phyloP scores from a whole-genome alignment of 2,797 vertebrate species.

The Sciurus carolinensis region DNA sequence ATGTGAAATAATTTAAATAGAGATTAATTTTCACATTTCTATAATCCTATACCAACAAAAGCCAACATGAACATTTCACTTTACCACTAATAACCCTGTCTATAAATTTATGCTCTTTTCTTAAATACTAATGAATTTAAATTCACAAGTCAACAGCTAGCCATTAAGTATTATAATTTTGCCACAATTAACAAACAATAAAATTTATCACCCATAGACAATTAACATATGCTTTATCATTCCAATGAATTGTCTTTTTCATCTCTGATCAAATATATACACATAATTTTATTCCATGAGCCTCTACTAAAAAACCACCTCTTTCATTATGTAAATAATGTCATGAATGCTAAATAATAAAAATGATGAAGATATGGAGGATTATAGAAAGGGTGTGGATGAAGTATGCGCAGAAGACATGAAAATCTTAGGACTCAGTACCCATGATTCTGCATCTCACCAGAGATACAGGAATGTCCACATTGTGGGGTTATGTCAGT shows the following conservation, averaged over 20 bases:
- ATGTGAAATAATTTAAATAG: neutral
- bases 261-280: neutral
- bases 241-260: neutral
- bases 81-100: no score
- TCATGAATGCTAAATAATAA: neutral
- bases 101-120: neutral
- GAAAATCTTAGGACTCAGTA: neutral
- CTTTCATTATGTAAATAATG: neutral
- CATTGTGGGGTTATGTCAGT: neutral
- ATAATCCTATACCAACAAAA: neutral
- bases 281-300: neutral
- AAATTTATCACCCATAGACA: no score
- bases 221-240: no score
- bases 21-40: neutral
- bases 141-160: no score
- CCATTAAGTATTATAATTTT: neutral
- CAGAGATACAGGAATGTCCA: neutral
- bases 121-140: neutral
- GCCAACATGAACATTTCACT: neutral
- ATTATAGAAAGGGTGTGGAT: neutral
- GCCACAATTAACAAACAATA: neutral
- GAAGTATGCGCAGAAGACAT: neutral
- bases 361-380: neutral
- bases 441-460: no score
- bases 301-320: neutral